phyloP scores from a whole-genome alignment of 2,888 invertebrate genomes.

The Chrysolina oricalcia region DNA sequence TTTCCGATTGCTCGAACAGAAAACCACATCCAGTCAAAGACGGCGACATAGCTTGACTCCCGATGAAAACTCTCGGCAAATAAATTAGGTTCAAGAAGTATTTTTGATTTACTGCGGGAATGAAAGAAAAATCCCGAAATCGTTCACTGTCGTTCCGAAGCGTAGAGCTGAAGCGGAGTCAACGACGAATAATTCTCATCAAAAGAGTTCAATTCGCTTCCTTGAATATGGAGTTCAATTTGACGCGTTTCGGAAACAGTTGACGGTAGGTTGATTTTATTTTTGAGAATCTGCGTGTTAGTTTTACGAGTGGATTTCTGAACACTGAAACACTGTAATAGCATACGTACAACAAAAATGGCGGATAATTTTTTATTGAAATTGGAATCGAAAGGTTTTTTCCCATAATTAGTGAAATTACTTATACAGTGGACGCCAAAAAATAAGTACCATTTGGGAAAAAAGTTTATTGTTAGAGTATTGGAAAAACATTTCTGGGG shows the following conservation, averaged over 20 bases:
- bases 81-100: conserved; percentile 20
- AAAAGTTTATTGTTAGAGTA: too few species aligned
- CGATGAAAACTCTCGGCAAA: not conserved
- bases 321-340: too few species aligned
- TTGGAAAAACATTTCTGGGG: too few species aligned
- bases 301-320: not conserved
- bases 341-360: too few species aligned
- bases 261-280: not conserved
- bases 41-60: not conserved
- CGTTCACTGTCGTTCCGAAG: conserved; percentile 12
- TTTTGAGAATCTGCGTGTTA: not conserved
- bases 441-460: too few species aligned
- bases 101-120: conserved; percentile 23
- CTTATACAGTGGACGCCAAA: too few species aligned
- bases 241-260: not conserved
- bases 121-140: conserved; percentile 10
- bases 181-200: conserved; percentile 14
- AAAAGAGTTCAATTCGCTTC: conserved; percentile 15
- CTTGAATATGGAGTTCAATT: not conserved
- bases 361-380: too few species aligned
- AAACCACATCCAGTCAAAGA: conserved; percentile 36
- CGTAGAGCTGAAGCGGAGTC: not conserved
- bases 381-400: too few species aligned
- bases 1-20: conserved; percentile 51
- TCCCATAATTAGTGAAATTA: too few species aligned